Conservation (phyloP, 2,888 invertebrate genomes). For the Lithophane semibrunnea region DNA sequence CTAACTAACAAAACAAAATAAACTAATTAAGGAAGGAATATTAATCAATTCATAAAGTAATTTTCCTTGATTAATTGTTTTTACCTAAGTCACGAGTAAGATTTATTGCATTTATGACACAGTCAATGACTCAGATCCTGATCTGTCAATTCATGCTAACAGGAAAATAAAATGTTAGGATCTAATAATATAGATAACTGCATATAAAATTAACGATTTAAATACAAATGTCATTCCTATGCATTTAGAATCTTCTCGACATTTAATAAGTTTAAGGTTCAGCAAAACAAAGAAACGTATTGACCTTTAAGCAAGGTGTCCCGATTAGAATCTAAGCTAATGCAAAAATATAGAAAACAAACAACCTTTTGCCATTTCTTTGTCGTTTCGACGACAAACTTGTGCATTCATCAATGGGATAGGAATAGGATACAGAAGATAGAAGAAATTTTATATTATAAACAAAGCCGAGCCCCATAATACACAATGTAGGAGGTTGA, state of each 20-base stretch:
- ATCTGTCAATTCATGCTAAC: neutral
- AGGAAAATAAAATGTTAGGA: neutral
- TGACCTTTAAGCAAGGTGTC: conserved; percentile 74
- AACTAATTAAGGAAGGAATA: neutral
- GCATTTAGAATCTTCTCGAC: conserved; percentile 41
- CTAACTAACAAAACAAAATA: neutral
- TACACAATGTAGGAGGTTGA: neutral
- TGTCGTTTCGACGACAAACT: conserved; percentile 9
- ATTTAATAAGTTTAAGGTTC: conserved; percentile 64
- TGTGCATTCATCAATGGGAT: conserved; percentile 30
- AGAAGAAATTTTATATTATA: neutral
- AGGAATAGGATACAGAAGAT: neutral
- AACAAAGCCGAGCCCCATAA: neutral
- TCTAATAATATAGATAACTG: neutral
- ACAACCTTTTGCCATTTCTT: conserved; percentile 38
- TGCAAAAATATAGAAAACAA: conserved; percentile 62
- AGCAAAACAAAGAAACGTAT: conserved; percentile 65
- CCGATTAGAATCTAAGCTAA: conserved; percentile 78
- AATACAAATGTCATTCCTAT: conserved; percentile 19
- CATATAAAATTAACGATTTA: conserved; percentile 1
- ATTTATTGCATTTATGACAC: neutral
- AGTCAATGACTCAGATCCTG: neutral
- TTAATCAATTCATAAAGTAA: neutral
- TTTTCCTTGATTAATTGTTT: neutral
- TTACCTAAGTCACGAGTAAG: neutral